Evolutionary conservation across 2,888 invertebrate genomes (phyloP).

Genomic region (Cosmia pyralina): DNA sequence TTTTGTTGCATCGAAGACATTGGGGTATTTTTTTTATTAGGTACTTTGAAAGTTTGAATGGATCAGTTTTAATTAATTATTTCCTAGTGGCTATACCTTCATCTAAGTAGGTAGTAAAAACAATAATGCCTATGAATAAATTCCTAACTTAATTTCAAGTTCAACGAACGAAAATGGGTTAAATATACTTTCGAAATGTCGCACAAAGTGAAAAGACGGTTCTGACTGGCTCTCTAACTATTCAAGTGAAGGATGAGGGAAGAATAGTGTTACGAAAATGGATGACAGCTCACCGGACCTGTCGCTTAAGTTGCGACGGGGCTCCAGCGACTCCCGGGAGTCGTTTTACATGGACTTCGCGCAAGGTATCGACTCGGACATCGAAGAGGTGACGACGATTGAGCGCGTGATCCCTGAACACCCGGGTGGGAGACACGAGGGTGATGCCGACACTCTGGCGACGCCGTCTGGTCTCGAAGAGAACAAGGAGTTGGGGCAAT

Average conservation of each 20-base stretch:
- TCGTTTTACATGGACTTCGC: conserved; percentile 98
- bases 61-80: conserved; percentile 27
- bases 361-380: conserved; percentile 97
- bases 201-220: conserved; percentile 73
- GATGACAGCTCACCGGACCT: conserved; percentile 96
- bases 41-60: conserved; percentile 34
- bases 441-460: conserved; percentile 86
- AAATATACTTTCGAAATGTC: conserved; percentile 70
- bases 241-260: conserved; percentile 62
- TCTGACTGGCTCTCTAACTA: conserved; percentile 55
- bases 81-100: conserved; percentile 3
- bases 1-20: conserved; percentile 69
- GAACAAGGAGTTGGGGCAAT: conserved; percentile 86
- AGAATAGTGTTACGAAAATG: conserved; percentile 77
- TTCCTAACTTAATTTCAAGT: conserved; percentile 47
- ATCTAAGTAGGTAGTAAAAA: neutral
- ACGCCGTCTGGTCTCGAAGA: conserved; percentile 89
- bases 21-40: conserved; percentile 67
- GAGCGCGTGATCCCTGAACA: conserved; percentile 90
- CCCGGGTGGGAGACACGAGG: conserved; percentile 84
- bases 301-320: conserved; percentile 95
- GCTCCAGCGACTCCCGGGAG: conserved; percentile 96
- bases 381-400: conserved; percentile 95
- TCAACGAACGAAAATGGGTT: conserved; percentile 67
- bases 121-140: conserved; percentile 56